Conservation (phyloP, 2,888 invertebrate genomes). For the Zygogramma bicolorata region DNA sequence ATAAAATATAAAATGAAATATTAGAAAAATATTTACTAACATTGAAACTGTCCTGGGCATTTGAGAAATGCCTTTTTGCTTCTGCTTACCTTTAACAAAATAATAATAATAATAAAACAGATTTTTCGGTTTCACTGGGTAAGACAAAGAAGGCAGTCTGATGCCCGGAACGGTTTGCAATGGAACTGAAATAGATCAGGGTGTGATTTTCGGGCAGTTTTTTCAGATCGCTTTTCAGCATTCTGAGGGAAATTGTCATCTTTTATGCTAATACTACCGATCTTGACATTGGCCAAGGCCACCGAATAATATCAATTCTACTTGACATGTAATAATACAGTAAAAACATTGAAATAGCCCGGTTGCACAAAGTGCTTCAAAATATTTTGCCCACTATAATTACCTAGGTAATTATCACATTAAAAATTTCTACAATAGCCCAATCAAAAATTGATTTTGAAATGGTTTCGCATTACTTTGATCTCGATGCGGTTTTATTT, state of each 20-base stretch:
- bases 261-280: slow-evolving; percentile 53
- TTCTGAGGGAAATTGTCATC: slow-evolving; percentile 50
- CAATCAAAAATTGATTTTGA: slow-evolving; percentile 58
- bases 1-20: neutral
- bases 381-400: slow-evolving; percentile 64
- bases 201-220: slow-evolving; percentile 55
- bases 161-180: neutral
- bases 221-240: slow-evolving; percentile 35
- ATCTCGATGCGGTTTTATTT: slow-evolving; percentile 37
- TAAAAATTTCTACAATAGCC: slow-evolving; percentile 66
- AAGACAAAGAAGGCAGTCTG: neutral
- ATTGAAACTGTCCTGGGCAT: neutral
- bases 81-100: neutral
- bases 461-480: slow-evolving; percentile 37
- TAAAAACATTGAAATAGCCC: slow-evolving; percentile 65
- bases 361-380: slow-evolving; percentile 68
- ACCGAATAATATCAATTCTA: slow-evolving; percentile 28
- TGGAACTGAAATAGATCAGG: slow-evolving; percentile 8
- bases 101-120: neutral
- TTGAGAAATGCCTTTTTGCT: neutral
- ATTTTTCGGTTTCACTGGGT: neutral
- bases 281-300: slow-evolving; percentile 46
- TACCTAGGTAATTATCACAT: slow-evolving; percentile 57
- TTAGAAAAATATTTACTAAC: too few species aligned
- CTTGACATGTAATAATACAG: slow-evolving; percentile 56